Evolutionary conservation across 1,140 invertebrate genomes (phyloP), one percentile per base, ranked within the genome.

Genomic region (Chironomus striatipennis): DNA sequence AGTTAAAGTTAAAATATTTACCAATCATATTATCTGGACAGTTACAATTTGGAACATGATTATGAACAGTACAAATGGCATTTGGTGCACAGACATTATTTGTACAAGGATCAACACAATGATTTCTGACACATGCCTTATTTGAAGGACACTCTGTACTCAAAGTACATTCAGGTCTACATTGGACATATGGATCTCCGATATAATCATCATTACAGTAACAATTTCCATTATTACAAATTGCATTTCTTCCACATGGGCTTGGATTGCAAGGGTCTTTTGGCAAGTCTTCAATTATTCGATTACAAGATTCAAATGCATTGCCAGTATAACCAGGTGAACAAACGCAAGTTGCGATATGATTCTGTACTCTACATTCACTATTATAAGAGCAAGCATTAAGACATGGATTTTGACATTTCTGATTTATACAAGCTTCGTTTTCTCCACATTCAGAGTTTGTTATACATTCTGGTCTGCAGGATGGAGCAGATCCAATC

Each of bases 31-130:
- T 90, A 73, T 84, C 81, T 65, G 88, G 88, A 79, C 93, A 94
- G 24, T 85, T 86, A 78, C 93, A 95, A n/a, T 86, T 85, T 74
- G 90, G 92, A 73, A 91, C 87, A 80, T 93, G 90, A 75, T 88
- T 88, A 76, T 88, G 86, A 0, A 91, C 90, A 1, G 85, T 86
- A 79, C 93, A 95, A 76, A 90, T 86, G 8, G 92, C 91, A 76
- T 88, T 86, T 24, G 86, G 85, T 18, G 91, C 92, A 78, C 91
- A 92, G 21, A 88, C 89, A 34, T 34, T 34, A 75, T 88, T 89
- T 1, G 88, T 86, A 78, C 92, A 93, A 2, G 91, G 91, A 83
- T 93, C 90, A 20, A 89, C 85, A 78, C 92, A 93, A 80, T 92
- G 91, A 77, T 86, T 91, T 72, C 88, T 85, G n/a, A 89, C 87